A percentile compares a stretch with the other conserved stretches of the same genome.
Conservation (phyloP, 2,797 vertebrate genomes). For the Argya squamiceps region DNA sequence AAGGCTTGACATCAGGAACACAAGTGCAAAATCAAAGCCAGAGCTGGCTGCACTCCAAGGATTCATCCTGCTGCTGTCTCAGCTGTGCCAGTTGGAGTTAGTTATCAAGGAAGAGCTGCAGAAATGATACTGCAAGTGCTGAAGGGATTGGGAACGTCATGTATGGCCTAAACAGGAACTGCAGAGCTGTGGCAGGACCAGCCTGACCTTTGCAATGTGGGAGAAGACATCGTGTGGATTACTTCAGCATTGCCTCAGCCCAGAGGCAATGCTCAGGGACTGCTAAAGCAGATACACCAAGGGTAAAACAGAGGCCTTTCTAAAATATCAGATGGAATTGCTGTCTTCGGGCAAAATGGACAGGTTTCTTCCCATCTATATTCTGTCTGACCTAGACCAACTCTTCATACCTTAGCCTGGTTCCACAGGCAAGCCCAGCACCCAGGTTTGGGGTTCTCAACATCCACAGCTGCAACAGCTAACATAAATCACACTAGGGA, state of each 20-base stretch:
- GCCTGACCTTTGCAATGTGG: neutral
- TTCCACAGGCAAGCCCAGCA: neutral
- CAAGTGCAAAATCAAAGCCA: constrained; percentile 8
- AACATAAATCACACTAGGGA: neutral
- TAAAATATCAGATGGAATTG: neutral
- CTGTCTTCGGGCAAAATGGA: neutral
- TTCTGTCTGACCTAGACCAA: neutral
- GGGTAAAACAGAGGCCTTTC: neutral
- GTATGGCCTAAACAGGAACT: neutral
- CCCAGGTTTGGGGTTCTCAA: neutral
- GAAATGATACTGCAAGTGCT: neutral
- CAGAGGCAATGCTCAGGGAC: accelerated
- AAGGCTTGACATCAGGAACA: constrained; percentile 14
- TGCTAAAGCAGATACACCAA: neutral
- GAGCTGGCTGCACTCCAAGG: constrained; percentile 23
- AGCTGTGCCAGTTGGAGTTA: constrained; percentile 16
- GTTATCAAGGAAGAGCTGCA: neutral
- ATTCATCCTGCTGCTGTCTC: neutral
- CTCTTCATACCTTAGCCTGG: neutral
- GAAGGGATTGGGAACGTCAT: neutral
- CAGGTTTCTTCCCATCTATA: neutral
- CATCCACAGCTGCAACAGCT: neutral
- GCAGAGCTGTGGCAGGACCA: neutral
- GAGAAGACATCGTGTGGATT: neutral
- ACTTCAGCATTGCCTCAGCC: neutral